Conservation (phyloP, 1,140 invertebrate species). For the Cyphomyrmex costatus region DNA sequence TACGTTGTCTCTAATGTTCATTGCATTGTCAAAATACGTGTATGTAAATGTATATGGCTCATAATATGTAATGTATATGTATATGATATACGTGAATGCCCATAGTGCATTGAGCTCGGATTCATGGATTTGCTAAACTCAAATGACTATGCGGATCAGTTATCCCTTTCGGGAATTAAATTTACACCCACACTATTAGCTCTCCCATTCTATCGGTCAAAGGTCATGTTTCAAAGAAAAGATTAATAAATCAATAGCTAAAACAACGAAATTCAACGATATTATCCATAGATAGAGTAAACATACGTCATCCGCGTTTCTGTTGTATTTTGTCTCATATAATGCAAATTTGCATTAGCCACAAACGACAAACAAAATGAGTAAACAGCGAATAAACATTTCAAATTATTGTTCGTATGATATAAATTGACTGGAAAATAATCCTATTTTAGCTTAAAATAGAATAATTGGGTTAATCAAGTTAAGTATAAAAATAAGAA, state of each 20-base stretch:
- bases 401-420: not conserved
- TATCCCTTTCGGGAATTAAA: slow-evolving; percentile 34
- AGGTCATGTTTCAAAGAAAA: slow-evolving; percentile 16
- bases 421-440: not conserved
- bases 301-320: not conserved
- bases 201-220: not conserved
- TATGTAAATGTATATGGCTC: not conserved
- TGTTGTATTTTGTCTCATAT: slow-evolving; percentile 7
- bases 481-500: not conserved
- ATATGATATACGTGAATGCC: not conserved
- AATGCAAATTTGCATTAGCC: not conserved
- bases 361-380: not conserved
- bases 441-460: not conserved
- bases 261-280: slow-evolving; percentile 7
- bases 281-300: not conserved
- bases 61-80: not conserved
- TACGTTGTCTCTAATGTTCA: not conserved
- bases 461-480: not conserved
- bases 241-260: slow-evolving; percentile 31
- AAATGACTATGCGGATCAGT: slow-evolving; percentile 10
- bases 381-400: not conserved
- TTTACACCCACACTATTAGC: slow-evolving; percentile 13
- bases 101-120: not conserved
- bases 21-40: not conserved
- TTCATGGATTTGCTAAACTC: not conserved